Conservation (phyloP, 2,113 vertebrate genomes). For the Oenanthe melanoleuca region DNA sequence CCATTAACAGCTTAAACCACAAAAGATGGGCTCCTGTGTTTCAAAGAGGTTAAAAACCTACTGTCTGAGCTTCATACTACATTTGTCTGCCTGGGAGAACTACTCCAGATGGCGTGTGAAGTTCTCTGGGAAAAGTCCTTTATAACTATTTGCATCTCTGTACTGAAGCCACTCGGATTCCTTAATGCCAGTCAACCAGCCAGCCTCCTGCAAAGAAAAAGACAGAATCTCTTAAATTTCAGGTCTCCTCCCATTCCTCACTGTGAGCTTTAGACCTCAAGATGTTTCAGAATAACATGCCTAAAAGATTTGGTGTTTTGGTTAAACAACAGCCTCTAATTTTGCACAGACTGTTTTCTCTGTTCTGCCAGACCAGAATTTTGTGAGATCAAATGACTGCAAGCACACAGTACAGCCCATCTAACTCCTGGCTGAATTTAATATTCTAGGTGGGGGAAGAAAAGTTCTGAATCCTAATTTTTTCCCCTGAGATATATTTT, state of each 20-base stretch:
- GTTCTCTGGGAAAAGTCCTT: constrained; percentile 97
- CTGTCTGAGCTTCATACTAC: constrained; percentile 22
- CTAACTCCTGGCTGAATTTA: neutral
- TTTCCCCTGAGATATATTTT: neutral
- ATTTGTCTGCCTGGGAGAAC: neutral
- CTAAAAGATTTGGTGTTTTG: neutral
- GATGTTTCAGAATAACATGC: neutral
- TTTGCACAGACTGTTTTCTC: neutral
- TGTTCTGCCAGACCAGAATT: neutral
- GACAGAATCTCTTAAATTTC: neutral
- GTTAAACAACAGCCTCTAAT: neutral
- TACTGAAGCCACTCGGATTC: constrained; percentile 88
- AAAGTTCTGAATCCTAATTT: neutral
- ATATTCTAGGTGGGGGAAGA: neutral
- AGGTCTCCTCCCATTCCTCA: neutral
- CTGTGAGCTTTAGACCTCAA: neutral
- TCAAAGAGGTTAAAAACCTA: constrained; percentile 65
- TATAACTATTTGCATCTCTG: constrained; percentile 75
- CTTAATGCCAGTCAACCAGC: constrained; percentile 93
- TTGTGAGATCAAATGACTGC: neutral
- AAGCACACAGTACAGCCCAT: rapidly evolving
- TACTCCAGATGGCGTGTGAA: constrained; percentile 87
- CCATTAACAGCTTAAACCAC: constrained; percentile 53
- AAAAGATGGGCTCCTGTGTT: constrained; percentile 67
- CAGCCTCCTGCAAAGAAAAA: constrained; percentile 87